phyloP scores from a whole-genome alignment of 2,888 invertebrate species.

The Nudaria mundana region DNA sequence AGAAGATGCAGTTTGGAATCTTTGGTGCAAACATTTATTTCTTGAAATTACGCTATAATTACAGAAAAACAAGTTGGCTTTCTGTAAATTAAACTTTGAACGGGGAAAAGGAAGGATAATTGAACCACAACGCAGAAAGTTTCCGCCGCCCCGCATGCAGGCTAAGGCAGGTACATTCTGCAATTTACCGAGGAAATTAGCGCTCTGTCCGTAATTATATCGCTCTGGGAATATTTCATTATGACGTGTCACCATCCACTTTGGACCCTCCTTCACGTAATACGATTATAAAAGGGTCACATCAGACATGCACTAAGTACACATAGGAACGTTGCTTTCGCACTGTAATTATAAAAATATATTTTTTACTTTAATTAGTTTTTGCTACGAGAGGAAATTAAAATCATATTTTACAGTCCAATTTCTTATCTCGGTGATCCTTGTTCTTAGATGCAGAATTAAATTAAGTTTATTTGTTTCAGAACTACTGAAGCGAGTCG shows the following conservation, averaged over 20 bases:
- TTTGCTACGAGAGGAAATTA: slow-evolving; percentile 34
- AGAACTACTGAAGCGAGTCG: slow-evolving; percentile 93
- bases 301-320: slow-evolving; percentile 50
- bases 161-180: slow-evolving; percentile 8
- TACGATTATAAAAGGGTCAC: slow-evolving; percentile 63
- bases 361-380: no score
- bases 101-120: slow-evolving; percentile 25
- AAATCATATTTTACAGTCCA: slow-evolving; percentile 49
- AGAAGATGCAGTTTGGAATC: no score
- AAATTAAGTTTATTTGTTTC: slow-evolving; percentile 75
- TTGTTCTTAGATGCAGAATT: slow-evolving; percentile 59
- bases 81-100: slow-evolving; percentile 37
- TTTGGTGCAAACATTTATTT: no score
- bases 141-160: slow-evolving; percentile 19
- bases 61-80: slow-evolving; percentile 26
- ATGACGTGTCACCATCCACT: slow-evolving; percentile 56
- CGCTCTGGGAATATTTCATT: slow-evolving; percentile 59
- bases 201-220: slow-evolving; percentile 62
- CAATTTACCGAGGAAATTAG: slow-evolving; percentile 33
- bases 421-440: slow-evolving; percentile 53
- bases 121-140: slow-evolving; percentile 9
- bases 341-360: slow-evolving; percentile 46
- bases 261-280: slow-evolving; percentile 58
- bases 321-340: slow-evolving; percentile 41
- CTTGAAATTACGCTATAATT: no score